Percentiles rank a stretch among this genome's conserved stretches.
phyloP scores from a whole-genome alignment of 2,113 vertebrate species.

The Bettongia penicillata region DNA sequence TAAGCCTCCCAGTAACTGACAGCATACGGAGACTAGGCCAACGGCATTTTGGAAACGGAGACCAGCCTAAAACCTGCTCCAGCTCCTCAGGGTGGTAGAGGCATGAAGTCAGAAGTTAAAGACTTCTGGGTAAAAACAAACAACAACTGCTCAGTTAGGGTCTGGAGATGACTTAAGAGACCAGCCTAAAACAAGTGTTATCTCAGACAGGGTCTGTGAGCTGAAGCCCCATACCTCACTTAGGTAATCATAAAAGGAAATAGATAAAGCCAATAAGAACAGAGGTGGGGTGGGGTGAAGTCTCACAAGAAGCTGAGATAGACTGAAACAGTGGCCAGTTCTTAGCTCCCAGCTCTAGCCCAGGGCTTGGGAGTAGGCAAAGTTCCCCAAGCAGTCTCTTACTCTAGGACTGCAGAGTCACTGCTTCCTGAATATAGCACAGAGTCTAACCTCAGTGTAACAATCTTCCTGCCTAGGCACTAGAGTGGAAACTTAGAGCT shows the following conservation, averaged over 20 bases:
- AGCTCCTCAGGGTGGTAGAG: neutral
- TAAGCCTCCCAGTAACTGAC: neutral
- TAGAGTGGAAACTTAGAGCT: neutral
- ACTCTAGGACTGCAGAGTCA: neutral
- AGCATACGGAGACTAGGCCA: neutral
- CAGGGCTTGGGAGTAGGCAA: neutral
- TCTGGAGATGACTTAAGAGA: neutral
- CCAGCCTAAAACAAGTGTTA: neutral
- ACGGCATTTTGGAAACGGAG: neutral
- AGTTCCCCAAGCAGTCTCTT: neutral
- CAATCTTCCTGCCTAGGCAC: too few relatives aligned
- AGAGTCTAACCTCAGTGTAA: neutral
- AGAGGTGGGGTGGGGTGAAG: neutral
- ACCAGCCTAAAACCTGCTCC: neutral
- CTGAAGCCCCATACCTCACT: neutral
- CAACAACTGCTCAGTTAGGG: neutral
- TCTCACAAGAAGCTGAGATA: neutral
- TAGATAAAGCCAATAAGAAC: neutral
- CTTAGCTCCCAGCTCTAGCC: neutral
- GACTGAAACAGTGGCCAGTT: neutral
- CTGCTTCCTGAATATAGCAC: neutral
- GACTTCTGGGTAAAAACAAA: neutral
- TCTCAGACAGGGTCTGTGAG: neutral
- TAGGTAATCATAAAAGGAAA: neutral
- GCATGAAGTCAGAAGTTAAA: neutral